A percentile compares a stretch with the other conserved stretches of the same genome.
Conservation (phyloP, 2,797 vertebrate genomes). For the Epinephelus awoara region DNA sequence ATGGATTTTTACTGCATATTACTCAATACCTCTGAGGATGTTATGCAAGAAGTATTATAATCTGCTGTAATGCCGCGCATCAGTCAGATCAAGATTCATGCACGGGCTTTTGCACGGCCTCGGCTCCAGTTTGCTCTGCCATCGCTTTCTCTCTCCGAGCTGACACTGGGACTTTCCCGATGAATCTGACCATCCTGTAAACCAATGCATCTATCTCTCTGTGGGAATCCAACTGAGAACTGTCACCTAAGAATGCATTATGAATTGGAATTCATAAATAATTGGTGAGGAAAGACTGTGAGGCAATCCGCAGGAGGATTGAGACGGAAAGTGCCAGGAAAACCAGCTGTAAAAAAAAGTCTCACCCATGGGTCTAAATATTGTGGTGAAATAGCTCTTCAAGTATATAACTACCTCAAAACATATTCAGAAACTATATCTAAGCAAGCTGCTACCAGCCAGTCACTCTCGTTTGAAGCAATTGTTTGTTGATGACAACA, state of each 20-base stretch:
- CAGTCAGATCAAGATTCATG: conserved; percentile 52
- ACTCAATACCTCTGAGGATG: conserved; percentile 66
- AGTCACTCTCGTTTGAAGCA: background rate
- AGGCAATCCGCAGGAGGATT: conserved; percentile 48
- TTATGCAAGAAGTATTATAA: conserved; percentile 73
- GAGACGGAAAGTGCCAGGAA: conserved; percentile 22
- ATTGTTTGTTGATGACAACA: conserved; percentile 43
- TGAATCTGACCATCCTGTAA: conserved; percentile 63
- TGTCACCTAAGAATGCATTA: conserved; percentile 76
- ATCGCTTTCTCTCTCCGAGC: conserved; percentile 39
- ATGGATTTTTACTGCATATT: conserved; percentile 67
- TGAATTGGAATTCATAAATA: conserved; percentile 79
- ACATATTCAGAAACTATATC: conserved; percentile 2
- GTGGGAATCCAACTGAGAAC: conserved; percentile 59
- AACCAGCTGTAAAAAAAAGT: conserved; percentile 29
- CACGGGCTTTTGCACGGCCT: conserved; percentile 22
- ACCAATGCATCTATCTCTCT: conserved; percentile 68
- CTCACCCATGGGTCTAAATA: conserved; percentile 12
- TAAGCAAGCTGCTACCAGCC: conserved; percentile 1
- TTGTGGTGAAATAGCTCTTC: conserved; percentile 20
- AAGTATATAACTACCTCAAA: conserved; percentile 5
- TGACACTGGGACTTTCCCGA: conserved; percentile 27
- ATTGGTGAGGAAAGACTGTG: conserved; percentile 66
- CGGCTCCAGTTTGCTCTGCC: conserved; percentile 24
- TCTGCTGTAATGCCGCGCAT: conserved; percentile 62